Percentiles rank a stretch among this genome's conserved stretches.
Conservation (phyloP, 1,140 invertebrate species). For the Aphaenogaster floridana region DNA sequence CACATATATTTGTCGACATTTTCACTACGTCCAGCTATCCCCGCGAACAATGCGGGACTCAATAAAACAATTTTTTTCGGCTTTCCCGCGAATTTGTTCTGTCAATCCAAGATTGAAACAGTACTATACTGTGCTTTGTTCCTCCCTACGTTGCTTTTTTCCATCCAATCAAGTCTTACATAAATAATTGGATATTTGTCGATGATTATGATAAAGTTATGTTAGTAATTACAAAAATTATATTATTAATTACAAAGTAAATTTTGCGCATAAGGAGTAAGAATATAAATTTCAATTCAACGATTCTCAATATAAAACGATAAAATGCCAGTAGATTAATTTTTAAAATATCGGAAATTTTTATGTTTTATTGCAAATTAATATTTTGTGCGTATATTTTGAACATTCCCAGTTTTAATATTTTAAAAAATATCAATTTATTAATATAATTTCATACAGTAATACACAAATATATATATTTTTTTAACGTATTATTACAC, state of each 20-base stretch:
- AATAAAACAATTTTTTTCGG: constrained; percentile 42
- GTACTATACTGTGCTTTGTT: neutral
- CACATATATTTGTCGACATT: neutral
- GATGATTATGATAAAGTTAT: neutral
- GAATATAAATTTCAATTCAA: neutral
- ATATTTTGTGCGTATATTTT: neutral
- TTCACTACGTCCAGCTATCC: neutral
- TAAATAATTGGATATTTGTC: neutral
- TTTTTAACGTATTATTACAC: neutral
- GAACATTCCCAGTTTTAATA: neutral
- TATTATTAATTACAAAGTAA: neutral
- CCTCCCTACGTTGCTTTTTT: neutral
- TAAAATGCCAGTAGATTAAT: neutral
- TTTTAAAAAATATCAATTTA: neutral
- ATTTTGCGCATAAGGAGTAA: neutral
- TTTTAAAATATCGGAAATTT: neutral
- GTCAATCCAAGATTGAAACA: neutral
- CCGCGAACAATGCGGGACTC: constrained; percentile 4
- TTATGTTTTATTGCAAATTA: neutral
- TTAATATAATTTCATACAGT: neutral
- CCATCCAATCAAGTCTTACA: neutral
- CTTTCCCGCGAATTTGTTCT: constrained; percentile 40
- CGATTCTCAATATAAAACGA: neutral
- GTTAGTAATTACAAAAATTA: no score
- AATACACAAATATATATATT: neutral